A percentile compares a stretch with the other conserved stretches of the same genome.
These are phyloP conservation scores for Platyscapa corneri DNA, from an alignment of 1,140 invertebrate genomes.

Conservation along the genomic window DNA sequence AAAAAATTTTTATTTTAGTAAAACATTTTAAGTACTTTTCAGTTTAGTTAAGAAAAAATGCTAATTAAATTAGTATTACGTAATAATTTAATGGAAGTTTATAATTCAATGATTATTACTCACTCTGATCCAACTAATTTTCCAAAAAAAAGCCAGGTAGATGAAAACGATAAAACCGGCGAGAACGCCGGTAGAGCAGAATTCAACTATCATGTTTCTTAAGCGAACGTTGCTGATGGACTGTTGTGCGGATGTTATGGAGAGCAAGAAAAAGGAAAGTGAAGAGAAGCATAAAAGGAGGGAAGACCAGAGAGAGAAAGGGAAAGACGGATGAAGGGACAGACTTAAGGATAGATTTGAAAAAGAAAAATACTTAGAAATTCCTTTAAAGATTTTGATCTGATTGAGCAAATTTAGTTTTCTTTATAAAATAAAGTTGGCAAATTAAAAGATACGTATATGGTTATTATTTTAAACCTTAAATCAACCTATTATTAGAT, in stretches of 20 bases:
- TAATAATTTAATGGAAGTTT: not conserved
- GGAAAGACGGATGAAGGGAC: constrained; percentile 41
- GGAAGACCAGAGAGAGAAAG: constrained; percentile 49
- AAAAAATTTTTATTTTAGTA: not conserved
- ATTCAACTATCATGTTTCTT: constrained; percentile 47
- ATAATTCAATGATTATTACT: constrained; percentile 52
- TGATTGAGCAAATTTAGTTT: not conserved
- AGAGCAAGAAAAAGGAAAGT: constrained; percentile 46
- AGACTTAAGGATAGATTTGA: constrained; percentile 26
- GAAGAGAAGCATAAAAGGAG: constrained; percentile 34
- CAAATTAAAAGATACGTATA: not conserved
- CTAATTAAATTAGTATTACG: not conserved
- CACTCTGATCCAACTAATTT: constrained; percentile 67
- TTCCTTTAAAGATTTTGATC: not conserved
- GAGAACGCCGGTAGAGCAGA: constrained; percentile 22
- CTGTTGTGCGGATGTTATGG: constrained; percentile 35
- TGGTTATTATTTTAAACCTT: not conserved
- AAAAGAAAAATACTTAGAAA: constrained; percentile 5
- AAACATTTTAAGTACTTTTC: not conserved
- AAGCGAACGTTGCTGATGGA: constrained; percentile 35
- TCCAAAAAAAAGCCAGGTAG: constrained; percentile 64
- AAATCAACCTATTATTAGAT: not conserved
- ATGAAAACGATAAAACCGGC: constrained; percentile 23
- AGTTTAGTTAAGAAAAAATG: not conserved
- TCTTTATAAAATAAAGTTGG: not conserved